phyloP scores from a whole-genome alignment of 1,140 invertebrate species.

The Diplogasteroides magnus region DNA sequence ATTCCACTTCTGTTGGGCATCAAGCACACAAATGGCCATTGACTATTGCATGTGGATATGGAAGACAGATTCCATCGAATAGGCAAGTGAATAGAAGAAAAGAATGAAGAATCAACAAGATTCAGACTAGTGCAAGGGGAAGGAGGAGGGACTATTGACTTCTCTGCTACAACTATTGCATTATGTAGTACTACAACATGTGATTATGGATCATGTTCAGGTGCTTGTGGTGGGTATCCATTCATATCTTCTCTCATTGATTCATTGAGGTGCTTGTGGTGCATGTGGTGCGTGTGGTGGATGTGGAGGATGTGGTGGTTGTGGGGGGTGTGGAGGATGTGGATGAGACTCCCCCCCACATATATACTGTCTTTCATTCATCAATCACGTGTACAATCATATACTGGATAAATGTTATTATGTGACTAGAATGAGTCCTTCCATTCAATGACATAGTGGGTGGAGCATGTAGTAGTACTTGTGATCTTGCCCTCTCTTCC shows the following conservation, averaged over 20 bases:
- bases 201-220: slow-evolving; percentile 5
- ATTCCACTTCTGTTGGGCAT: slow-evolving; percentile 32
- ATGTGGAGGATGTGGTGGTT: slow-evolving; percentile 27
- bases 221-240: too few species aligned
- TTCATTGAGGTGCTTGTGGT: slow-evolving; percentile 18
- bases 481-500: too few species aligned
- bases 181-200: neutral
- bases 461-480: too few species aligned
- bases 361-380: too few species aligned
- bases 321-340: slow-evolving; percentile 23
- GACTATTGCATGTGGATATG: slow-evolving; percentile 35
- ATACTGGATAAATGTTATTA: too few species aligned
- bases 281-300: slow-evolving; percentile 30
- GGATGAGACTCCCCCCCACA: too few species aligned
- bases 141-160: slow-evolving; percentile 1
- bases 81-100: slow-evolving; percentile 18
- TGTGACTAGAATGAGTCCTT: too few species aligned
- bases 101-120: too few species aligned
- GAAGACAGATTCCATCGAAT: slow-evolving; percentile 30
- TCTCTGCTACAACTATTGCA: neutral
- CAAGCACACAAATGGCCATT: slow-evolving; percentile 39
- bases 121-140: slow-evolving; percentile 1
- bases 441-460: too few species aligned
- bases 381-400: too few species aligned
- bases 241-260: too few species aligned